Base-by-base conservation (phyloP, 37 sponge, comb jelly and placozoan species). In the Chondrilla cf. caribensis region DNA sequence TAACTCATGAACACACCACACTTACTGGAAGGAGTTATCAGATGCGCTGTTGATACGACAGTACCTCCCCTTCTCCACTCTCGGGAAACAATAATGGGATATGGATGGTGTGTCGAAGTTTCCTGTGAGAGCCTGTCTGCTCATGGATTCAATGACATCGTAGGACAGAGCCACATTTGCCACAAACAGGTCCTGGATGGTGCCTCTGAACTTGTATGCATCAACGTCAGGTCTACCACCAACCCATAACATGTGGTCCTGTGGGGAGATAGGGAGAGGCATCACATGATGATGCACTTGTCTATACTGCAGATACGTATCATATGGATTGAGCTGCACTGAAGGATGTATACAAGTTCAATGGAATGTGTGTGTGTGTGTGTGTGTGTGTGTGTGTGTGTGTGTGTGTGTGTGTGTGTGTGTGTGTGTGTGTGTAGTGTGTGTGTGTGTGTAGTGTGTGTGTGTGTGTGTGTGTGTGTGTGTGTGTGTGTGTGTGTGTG, bases 181-280 rank as follows among this genome's bases (percentile, higher is more conserved):
- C 64, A 93, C 87, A 58, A 89, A 84, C 26, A 93, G 80, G 72
- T 93, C 83, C 40, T 85, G 54, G 32, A 93, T 89, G 40, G 79
- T 77, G 8, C 93, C 93, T 51, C 68, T 84, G 87, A 93, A 89
- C 47, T 84, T 87, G 85, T 86, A 93, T 36, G 66, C 68, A 38
- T 78, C 44, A 15, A 87, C 87, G 35, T 86, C 84, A 8, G 93
- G 93, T 24, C 93, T 66, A 26, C 93, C 93, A 24, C 93, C 93
- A 5, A 93, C 82, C 75, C 86, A 89, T 29, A 93, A 79, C 41
- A 86, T 75, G 64, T 89, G 86, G 70, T 58, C 21, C 72, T 38
- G 40, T 18, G 8, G 40, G 40, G 19, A 70, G 5, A 37, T 38
- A 70, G 6, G 37, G 4, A 62, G 6, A 26, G 15, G 6, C 15